Percentiles rank a stretch among this genome's conserved stretches.
phyloP scores from a whole-genome alignment of 2,113 vertebrate species.

The Oreochromis aureus region DNA sequence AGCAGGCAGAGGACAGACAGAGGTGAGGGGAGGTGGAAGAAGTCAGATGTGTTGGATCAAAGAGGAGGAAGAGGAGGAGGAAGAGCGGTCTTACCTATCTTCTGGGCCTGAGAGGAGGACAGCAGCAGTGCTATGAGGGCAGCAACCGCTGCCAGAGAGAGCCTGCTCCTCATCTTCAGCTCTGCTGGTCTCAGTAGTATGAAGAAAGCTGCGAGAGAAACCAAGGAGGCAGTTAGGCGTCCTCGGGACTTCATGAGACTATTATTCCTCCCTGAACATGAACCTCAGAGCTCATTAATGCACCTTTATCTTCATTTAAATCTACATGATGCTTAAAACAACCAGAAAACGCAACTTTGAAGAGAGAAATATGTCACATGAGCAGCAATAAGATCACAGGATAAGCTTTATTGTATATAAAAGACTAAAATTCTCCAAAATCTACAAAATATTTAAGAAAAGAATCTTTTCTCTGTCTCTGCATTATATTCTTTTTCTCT shows the following conservation, averaged over 20 bases:
- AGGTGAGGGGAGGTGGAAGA: not conserved
- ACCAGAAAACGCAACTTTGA: not conserved
- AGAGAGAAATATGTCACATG: not conserved
- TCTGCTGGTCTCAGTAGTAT: slow-evolving; percentile 77
- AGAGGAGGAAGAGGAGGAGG: not conserved
- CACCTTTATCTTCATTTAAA: not conserved
- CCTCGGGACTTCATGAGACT: not conserved
- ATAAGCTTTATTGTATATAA: not conserved
- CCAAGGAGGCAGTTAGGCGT: not conserved
- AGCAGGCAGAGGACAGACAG: not conserved
- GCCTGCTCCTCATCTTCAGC: slow-evolving; percentile 81
- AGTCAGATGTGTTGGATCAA: not conserved
- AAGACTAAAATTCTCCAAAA: not conserved
- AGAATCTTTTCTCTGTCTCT: not conserved
- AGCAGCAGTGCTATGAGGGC: slow-evolving; percentile 78
- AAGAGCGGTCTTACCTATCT: slow-evolving; percentile 79
- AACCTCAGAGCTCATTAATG: not conserved
- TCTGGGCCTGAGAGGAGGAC: slow-evolving; percentile 80
- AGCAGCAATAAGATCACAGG: not conserved
- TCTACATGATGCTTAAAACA: not conserved
- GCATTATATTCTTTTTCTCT: not conserved
- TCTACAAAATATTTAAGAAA: not conserved
- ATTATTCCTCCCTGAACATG: not conserved
- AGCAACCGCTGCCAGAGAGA: slow-evolving; percentile 71
- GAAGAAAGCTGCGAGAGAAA: slow-evolving; percentile 74